phyloP scores from a whole-genome alignment of 2,888 invertebrate genomes.

The Euzetes globulus region DNA sequence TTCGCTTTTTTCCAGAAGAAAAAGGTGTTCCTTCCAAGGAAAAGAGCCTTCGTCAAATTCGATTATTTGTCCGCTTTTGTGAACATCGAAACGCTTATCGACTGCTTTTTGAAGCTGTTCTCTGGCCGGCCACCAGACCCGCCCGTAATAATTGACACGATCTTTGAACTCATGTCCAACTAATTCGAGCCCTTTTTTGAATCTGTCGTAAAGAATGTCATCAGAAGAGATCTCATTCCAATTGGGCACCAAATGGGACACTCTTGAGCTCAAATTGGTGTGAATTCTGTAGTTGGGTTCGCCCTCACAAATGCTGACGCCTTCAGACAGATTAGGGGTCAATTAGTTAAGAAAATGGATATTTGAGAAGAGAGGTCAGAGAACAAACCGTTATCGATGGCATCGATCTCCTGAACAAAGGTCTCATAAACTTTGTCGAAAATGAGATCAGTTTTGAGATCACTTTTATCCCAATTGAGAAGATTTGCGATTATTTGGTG shows the following conservation, averaged over 20 bases:
- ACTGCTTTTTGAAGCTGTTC: slow-evolving; percentile 66
- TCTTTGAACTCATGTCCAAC: slow-evolving; percentile 72
- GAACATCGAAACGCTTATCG: slow-evolving; percentile 57
- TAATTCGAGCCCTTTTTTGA: slow-evolving; percentile 66
- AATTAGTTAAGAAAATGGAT: neutral
- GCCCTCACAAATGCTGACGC: slow-evolving; percentile 38
- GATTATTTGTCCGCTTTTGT: slow-evolving; percentile 73
- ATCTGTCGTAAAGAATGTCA: slow-evolving; percentile 51
- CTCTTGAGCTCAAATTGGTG: slow-evolving; percentile 67
- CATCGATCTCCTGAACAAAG: slow-evolving; percentile 89
- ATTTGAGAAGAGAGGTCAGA: slow-evolving; percentile 46
- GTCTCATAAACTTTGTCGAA: slow-evolving; percentile 64
- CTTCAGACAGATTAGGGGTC: neutral
- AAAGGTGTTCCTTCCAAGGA: slow-evolving; percentile 88
- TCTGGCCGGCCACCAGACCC: slow-evolving; percentile 80
- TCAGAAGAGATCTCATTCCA: slow-evolving; percentile 56
- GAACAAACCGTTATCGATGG: slow-evolving; percentile 82
- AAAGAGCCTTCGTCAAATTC: slow-evolving; percentile 54
- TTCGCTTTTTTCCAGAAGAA: slow-evolving; percentile 67
- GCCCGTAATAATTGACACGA: slow-evolving; percentile 55
- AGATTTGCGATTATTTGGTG: slow-evolving; percentile 62
- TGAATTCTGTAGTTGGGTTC: slow-evolving; percentile 60
- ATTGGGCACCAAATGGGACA: slow-evolving; percentile 67
- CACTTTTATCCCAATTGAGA: slow-evolving; percentile 50
- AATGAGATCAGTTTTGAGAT: slow-evolving; percentile 43